Conservation (phyloP, 1,140 invertebrate species). For the Drosophila sechellia region DNA sequence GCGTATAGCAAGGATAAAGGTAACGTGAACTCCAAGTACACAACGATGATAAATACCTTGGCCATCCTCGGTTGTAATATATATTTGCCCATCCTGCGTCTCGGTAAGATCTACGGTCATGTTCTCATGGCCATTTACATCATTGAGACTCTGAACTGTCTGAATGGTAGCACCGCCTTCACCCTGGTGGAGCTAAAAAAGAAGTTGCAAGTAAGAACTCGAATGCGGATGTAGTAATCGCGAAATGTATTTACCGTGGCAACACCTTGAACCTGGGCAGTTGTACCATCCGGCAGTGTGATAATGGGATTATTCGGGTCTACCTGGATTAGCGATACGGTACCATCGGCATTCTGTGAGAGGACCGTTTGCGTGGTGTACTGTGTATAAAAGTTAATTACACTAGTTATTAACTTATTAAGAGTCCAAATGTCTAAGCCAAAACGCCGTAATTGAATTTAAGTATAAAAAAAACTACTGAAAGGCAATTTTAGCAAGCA, state of each 20-base stretch:
- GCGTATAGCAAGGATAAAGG: not conserved
- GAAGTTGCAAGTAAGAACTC: not conserved
- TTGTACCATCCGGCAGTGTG: constrained; percentile 97
- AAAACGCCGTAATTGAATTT: not conserved
- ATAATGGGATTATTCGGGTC: constrained; percentile 97
- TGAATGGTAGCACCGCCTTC: constrained; percentile 90
- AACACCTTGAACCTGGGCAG: constrained; percentile 96
- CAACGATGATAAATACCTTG: constrained; percentile 87
- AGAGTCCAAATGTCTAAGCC: too few species aligned
- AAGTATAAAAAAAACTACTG: constrained; percentile 11
- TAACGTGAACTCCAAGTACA: not conserved
- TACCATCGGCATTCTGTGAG: constrained; percentile 98
- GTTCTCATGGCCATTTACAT: constrained; percentile 88
- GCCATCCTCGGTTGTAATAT: constrained; percentile 96
- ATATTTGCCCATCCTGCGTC: constrained; percentile 97
- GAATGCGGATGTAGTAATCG: not conserved
- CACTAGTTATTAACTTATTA: too few species aligned
- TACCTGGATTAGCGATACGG: constrained; percentile 97
- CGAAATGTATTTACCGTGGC: constrained; percentile 88
- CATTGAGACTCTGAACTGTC: constrained; percentile 89
- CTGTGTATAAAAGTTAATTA: constrained; percentile 83
- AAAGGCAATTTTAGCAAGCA: constrained; percentile 12
- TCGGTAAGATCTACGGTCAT: constrained; percentile 95
- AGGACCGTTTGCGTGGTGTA: constrained; percentile 95
- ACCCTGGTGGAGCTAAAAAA: constrained; percentile 90